Evolutionary conservation across 2,888 invertebrate genomes (phyloP), one percentile per base, ranked within the genome.

Genomic region (Cataglyphis livida): DNA sequence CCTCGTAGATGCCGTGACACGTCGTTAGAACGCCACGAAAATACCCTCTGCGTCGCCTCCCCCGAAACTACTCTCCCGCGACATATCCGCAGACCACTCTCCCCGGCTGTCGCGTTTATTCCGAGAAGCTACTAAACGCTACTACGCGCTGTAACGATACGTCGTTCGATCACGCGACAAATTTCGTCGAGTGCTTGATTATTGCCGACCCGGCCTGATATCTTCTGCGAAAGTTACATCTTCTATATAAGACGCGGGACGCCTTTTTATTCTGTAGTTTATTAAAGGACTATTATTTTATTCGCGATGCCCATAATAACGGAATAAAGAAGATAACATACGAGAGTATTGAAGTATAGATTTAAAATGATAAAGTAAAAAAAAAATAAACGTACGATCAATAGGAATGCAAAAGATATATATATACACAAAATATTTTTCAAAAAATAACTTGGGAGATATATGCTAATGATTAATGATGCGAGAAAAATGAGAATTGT

Each of bases 1-100:
- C 89, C 89, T 92, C 93, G 90, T 92, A 93, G 90, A 92, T 92
- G 90, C 91, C 90, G 89, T 86, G 91, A 90, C 92, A 91, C 89
- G 85, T 92, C 91, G 90, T 92, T 92, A 92, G 88, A 90, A 89
- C 83, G 76, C 86, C 81, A 84, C 89, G 88, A 88, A 92, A 92
- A 92, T 91, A 92, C 85, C 78, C 82, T 85, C 82, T 81, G 44
- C 79, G 82, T 84, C 61, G 68, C 65, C 51, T 51, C 18, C 51
- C 51, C 51, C 83, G 78, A 82, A 86, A 87, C 84, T 81, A 82
- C 71, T 65, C 78, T 59, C 76, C 6, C 18, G 78, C 66, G 82
- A 84, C 87, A 87, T 35, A 35, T 83, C 84, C 81, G 61, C 57
- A 61, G 76, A 61, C 71, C 44, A 74, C 38, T 57, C 41, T 62